Percentiles rank a stretch among this genome's conserved stretches.
Evolutionary conservation across 92 coral and sea anemone species (phyloP).

Genomic region (Pocillopora meandrina): DNA sequence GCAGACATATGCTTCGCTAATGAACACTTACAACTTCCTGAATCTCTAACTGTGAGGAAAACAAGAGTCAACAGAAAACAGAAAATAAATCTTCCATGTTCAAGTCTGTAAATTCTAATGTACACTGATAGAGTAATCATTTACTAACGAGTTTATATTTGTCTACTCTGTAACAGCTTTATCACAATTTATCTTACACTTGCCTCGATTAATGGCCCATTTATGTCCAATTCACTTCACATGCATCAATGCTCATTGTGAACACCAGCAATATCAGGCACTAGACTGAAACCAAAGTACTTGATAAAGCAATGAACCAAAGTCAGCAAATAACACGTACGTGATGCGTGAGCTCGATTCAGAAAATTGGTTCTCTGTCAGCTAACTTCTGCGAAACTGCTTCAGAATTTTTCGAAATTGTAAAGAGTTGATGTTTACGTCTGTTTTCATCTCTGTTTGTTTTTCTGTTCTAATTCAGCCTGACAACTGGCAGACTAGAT

Average conservation of each 20-base stretch:
- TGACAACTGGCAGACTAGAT: too few species aligned
- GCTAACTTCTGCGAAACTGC: too few species aligned
- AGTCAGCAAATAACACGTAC: neutral
- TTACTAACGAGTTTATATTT: neutral
- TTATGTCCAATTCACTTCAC: neutral
- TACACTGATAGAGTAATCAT: neutral
- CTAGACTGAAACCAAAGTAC: neutral
- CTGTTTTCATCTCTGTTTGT: too few species aligned
- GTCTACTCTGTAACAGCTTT: neutral
- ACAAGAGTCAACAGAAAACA: neutral
- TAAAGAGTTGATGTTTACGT: too few species aligned
- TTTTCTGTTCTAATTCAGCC: too few species aligned
- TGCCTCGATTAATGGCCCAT: neutral
- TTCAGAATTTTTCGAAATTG: too few species aligned
- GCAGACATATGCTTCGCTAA: constrained; percentile 2
- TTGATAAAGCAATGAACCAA: neutral
- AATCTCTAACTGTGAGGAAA: neutral
- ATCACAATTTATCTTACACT: neutral
- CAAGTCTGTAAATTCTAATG: neutral
- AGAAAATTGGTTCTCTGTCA: too few species aligned
- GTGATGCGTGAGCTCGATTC: neutral
- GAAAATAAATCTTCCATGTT: neutral
- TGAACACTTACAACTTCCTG: neutral
- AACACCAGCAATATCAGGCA: neutral
- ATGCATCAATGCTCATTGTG: neutral